Conservation (phyloP, 2,888 invertebrate species). For the Blera fallax region DNA sequence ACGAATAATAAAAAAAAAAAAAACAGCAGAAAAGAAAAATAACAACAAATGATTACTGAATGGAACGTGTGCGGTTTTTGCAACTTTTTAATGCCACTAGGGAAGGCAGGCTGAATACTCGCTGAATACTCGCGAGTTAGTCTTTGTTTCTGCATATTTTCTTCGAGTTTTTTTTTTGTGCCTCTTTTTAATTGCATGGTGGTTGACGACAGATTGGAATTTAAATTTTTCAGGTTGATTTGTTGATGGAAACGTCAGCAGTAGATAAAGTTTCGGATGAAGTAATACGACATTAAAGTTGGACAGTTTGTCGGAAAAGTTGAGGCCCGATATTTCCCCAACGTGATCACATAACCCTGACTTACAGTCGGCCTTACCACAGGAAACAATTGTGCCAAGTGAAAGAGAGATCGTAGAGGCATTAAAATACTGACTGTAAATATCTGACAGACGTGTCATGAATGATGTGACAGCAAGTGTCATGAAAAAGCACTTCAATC, state of each 20-base stretch:
- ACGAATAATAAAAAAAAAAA: not conserved
- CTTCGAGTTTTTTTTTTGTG: not conserved
- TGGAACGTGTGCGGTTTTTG: conserved; percentile 61
- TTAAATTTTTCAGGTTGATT: not conserved
- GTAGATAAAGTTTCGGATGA: too few relatives aligned
- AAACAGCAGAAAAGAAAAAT: not conserved
- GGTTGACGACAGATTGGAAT: conserved; percentile 1
- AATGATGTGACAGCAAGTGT: too few relatives aligned
- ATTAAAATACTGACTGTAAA: too few relatives aligned
- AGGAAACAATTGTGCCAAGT: too few relatives aligned
- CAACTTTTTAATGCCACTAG: conserved; percentile 34
- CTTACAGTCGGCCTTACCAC: too few relatives aligned
- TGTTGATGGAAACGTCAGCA: not conserved
- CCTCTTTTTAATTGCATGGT: not conserved
- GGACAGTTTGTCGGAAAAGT: too few relatives aligned
- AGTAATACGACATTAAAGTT: too few relatives aligned
- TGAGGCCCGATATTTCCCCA: too few relatives aligned
- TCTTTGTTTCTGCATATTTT: conserved; percentile 19
- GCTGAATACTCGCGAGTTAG: not conserved
- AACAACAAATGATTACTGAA: conserved; percentile 43
- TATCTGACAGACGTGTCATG: too few relatives aligned
- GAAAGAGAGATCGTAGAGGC: too few relatives aligned
- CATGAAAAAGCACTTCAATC: too few relatives aligned
- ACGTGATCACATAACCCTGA: too few relatives aligned
- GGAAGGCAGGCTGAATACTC: not conserved